Conservation (phyloP, 2,888 invertebrate species). For the Thecophora atra region DNA sequence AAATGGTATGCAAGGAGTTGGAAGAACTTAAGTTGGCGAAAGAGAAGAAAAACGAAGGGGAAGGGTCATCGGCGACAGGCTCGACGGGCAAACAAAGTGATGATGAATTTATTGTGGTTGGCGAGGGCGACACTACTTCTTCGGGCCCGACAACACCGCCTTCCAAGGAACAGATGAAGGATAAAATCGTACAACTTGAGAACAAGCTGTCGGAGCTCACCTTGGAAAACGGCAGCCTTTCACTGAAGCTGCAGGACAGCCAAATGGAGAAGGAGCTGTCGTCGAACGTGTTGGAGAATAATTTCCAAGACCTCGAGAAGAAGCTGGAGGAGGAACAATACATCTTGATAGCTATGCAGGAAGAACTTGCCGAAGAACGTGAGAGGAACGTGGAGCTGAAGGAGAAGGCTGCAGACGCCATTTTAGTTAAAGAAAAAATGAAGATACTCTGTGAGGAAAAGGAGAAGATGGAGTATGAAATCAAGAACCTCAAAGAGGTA, state of each 20-base stretch:
- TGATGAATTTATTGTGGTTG: slow-evolving; percentile 61
- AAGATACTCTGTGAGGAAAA: slow-evolving; percentile 47
- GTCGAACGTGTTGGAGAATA: slow-evolving; percentile 53
- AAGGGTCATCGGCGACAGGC: slow-evolving; percentile 55
- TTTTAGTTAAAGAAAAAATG: slow-evolving; percentile 46
- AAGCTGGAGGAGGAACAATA: slow-evolving; percentile 48
- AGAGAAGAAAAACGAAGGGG: slow-evolving; percentile 59
- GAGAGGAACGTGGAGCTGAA: slow-evolving; percentile 42
- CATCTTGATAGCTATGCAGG: slow-evolving; percentile 40
- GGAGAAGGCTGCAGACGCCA: slow-evolving; percentile 43
- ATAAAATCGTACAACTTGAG: slow-evolving; percentile 60
- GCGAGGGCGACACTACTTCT: slow-evolving; percentile 54
- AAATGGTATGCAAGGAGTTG: slow-evolving; percentile 50
- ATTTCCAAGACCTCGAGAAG: slow-evolving; percentile 48
- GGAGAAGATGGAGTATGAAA: slow-evolving; percentile 36
- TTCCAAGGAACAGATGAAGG: slow-evolving; percentile 58
- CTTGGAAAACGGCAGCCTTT: slow-evolving; percentile 52
- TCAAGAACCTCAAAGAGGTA: slow-evolving; percentile 41
- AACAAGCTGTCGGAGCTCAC: slow-evolving; percentile 54
- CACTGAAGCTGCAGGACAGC: slow-evolving; percentile 54
- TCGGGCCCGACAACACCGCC: slow-evolving; percentile 51
- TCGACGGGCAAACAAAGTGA: slow-evolving; percentile 59
- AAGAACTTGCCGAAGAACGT: slow-evolving; percentile 45
- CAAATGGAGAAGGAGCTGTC: slow-evolving; percentile 58
- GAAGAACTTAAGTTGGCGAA: slow-evolving; percentile 52